A percentile compares a stretch with the other conserved stretches of the same genome.
Conservation (phyloP, 1,140 invertebrate species). For the Zelostemma sp. region DNA sequence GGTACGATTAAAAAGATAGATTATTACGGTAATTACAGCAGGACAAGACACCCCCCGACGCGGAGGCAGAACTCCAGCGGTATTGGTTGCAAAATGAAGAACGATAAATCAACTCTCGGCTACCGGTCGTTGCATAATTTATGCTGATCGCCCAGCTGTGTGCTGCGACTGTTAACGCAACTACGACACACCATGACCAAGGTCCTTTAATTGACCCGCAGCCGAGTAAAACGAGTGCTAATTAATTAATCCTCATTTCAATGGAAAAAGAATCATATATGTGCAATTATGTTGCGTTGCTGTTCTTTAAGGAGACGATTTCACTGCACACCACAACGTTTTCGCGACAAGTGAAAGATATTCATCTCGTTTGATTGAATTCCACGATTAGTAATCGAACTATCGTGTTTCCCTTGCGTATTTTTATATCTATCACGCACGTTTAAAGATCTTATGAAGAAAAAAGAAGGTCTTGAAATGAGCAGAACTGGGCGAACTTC, state of each 20-base stretch:
- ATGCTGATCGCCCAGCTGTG: constrained; percentile 26
- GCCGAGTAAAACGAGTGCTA: constrained; percentile 34
- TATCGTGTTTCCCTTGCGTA: not conserved
- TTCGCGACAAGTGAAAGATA: not conserved
- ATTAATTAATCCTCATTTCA: constrained; percentile 31
- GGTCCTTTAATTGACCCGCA: constrained; percentile 30
- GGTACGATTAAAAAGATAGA: constrained; percentile 9
- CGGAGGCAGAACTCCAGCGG: constrained; percentile 19
- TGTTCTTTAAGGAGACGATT: not conserved
- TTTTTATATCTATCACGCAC: not conserved
- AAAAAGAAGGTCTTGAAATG: not conserved
- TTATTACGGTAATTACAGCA: constrained; percentile 32
- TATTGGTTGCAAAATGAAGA: constrained; percentile 42
- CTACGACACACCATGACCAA: constrained; percentile 24
- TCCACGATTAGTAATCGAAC: not conserved
- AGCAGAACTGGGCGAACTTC: not conserved
- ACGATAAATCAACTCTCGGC: constrained; percentile 43
- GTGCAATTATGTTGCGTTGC: not conserved
- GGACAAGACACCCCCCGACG: constrained; percentile 10
- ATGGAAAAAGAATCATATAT: constrained; percentile 9
- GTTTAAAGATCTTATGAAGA: not conserved
- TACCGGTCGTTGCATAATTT: constrained; percentile 47
- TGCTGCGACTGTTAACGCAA: constrained; percentile 27
- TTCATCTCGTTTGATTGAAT: not conserved
- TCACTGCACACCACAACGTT: not conserved